A percentile compares a stretch with the other conserved stretches of the same genome.
phyloP scores from a whole-genome alignment of 2,888 invertebrate genomes.

The Pandemis heparana region DNA sequence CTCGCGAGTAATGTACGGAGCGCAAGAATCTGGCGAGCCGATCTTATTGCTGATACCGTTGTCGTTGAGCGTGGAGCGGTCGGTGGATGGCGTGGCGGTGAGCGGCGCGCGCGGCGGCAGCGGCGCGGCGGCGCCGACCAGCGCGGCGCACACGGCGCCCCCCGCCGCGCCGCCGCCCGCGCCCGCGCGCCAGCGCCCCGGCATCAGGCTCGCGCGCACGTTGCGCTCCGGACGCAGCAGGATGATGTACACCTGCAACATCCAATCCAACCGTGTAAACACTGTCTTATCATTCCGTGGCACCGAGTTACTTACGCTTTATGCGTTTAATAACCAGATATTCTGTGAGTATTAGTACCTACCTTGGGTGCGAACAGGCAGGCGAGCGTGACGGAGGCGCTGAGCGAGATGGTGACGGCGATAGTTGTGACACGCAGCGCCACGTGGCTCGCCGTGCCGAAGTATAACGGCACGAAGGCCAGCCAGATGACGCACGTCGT shows the following conservation, averaged over 20 bases:
- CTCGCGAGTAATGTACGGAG: not conserved
- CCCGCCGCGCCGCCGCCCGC: slow-evolving; percentile 63
- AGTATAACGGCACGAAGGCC: slow-evolving; percentile 98
- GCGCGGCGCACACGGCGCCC: slow-evolving; percentile 69
- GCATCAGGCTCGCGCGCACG: slow-evolving; percentile 95
- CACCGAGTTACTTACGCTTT: not conserved
- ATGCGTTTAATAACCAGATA: no score
- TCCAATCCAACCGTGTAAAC: slow-evolving; percentile 13
- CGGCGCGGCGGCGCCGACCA: slow-evolving; percentile 56
- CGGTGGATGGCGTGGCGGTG: slow-evolving; percentile 69
- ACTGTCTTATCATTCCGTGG: not conserved
- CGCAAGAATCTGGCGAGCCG: not conserved
- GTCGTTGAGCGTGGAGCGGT: slow-evolving; percentile 65
- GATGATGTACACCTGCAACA: slow-evolving; percentile 93
- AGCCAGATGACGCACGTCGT: slow-evolving; percentile 99
- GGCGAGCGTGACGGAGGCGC: slow-evolving; percentile 96
- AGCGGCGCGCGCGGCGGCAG: slow-evolving; percentile 57
- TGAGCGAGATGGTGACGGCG: slow-evolving; percentile 97
- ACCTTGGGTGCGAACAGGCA: slow-evolving; percentile 98
- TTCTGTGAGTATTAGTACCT: not conserved
- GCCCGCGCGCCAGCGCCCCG: slow-evolving; percentile 83
- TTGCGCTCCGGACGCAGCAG: slow-evolving; percentile 95
- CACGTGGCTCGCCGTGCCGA: slow-evolving; percentile 97
- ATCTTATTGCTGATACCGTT: not conserved
- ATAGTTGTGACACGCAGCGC: slow-evolving; percentile 97